Percentiles rank a stretch among this genome's conserved stretches.
Conservation (phyloP, 2,113 vertebrate species). For the Leuciscus idus region DNA sequence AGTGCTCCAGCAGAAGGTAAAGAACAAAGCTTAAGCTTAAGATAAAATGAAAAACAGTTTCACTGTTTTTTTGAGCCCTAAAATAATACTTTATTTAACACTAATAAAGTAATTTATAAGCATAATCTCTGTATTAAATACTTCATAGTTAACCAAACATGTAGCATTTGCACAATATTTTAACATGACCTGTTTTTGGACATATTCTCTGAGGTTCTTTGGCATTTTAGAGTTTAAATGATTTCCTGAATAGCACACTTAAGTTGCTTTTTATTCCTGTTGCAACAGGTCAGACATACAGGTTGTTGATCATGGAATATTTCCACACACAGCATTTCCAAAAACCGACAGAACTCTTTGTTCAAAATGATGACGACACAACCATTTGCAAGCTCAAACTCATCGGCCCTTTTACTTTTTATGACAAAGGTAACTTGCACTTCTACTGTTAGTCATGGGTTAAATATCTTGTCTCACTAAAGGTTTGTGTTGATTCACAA, state of each 20-base stretch:
- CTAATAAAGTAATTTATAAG: not conserved
- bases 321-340: constrained; percentile 32
- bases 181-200: not conserved
- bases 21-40: not conserved
- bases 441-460: not conserved
- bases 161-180: not conserved
- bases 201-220: not conserved
- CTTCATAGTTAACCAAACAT: not conserved
- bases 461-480: not conserved
- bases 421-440: constrained; percentile 49
- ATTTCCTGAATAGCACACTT: not conserved
- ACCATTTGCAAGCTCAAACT: constrained; percentile 53
- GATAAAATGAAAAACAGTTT: not conserved
- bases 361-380: constrained; percentile 23
- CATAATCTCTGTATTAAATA: not conserved
- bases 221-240: not conserved
- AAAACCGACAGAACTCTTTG: constrained; percentile 23
- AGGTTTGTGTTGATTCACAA: not conserved
- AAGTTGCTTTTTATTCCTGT: not conserved
- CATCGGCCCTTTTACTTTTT: constrained; percentile 55
- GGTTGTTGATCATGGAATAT: constrained; percentile 27
- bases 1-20: constrained; percentile 4
- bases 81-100: not conserved
- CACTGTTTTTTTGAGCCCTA: not conserved
- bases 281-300: constrained; percentile 40